phyloP scores from a whole-genome alignment of 37 sponge, comb jelly and placozoan genomes.

The Beroe ovata region DNA sequence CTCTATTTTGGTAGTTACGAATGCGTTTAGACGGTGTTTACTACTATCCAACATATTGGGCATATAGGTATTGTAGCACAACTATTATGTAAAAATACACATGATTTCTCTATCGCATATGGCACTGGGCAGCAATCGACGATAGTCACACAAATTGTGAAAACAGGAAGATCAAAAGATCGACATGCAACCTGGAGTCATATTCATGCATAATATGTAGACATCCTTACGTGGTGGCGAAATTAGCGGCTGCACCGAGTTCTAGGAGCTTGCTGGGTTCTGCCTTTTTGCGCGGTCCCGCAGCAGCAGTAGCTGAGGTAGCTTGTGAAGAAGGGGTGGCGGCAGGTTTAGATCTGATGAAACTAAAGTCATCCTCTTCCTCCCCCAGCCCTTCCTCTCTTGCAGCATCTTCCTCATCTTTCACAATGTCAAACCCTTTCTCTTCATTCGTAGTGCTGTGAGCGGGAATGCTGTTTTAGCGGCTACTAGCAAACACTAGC shows the following conservation, averaged over 20 bases:
- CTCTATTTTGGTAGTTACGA: too few relatives aligned
- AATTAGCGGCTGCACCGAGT: conserved; percentile 48
- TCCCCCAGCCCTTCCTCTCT: not conserved
- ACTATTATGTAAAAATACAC: too few relatives aligned
- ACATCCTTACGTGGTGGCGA: conserved; percentile 12
- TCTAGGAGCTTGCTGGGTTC: conserved; percentile 46
- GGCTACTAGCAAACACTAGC: too few relatives aligned
- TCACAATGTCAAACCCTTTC: conserved; percentile 45
- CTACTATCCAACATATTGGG: too few relatives aligned
- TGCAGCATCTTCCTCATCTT: not conserved
- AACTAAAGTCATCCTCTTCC: conserved; percentile 18
- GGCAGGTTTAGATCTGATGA: not conserved
- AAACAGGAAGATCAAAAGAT: too few relatives aligned
- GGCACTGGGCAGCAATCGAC: too few relatives aligned
- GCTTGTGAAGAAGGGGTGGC: not conserved
- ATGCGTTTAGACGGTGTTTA: too few relatives aligned
- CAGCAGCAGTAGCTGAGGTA: not conserved
- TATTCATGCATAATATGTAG: too few relatives aligned
- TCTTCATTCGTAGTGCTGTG: conserved; percentile 23
- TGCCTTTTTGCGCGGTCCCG: not conserved
- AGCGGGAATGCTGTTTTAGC: not conserved
- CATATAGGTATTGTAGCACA: too few relatives aligned
- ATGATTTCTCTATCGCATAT: too few relatives aligned
- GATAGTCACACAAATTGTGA: too few relatives aligned
- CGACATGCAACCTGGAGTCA: too few relatives aligned